Conservation (phyloP, 2,888 invertebrate genomes). For the Ceraclea dissimilis region DNA sequence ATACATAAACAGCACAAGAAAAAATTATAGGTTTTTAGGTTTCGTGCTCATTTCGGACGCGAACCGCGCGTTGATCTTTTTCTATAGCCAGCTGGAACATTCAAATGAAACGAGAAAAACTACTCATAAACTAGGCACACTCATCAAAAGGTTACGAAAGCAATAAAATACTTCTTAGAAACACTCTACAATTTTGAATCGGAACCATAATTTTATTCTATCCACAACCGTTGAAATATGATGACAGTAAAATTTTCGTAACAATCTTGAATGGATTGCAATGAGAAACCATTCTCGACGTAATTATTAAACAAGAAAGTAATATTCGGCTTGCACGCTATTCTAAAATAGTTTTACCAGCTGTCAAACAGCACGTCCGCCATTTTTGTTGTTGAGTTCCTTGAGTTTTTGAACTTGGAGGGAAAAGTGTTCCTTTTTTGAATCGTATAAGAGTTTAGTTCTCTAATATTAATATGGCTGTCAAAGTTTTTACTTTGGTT, state of each 20-base stretch:
- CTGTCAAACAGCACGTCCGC: conserved; percentile 12
- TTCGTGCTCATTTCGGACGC: not conserved
- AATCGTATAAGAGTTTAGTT: not conserved
- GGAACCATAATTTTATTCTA: not conserved
- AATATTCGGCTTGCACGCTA: not conserved
- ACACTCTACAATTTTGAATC: not conserved
- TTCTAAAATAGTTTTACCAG: not conserved
- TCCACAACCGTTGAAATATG: not conserved
- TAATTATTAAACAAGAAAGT: not conserved
- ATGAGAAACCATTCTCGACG: not conserved
- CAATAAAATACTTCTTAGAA: not conserved
- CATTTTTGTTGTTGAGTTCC: conserved; percentile 5
- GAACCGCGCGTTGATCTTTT: conserved; percentile 7
- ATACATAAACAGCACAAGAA: no score
- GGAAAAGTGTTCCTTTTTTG: not conserved
- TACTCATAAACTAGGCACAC: not conserved
- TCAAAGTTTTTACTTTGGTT: not conserved
- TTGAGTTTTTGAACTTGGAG: not conserved
- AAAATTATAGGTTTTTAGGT: no score
- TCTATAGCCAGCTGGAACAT: not conserved
- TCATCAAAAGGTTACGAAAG: not conserved
- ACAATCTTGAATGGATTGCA: not conserved
- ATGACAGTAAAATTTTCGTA: not conserved
- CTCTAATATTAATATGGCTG: not conserved
- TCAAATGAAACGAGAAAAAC: not conserved